phyloP scores from a whole-genome alignment of 2,113 vertebrate species.

The Microcebus lehilahytsara region DNA sequence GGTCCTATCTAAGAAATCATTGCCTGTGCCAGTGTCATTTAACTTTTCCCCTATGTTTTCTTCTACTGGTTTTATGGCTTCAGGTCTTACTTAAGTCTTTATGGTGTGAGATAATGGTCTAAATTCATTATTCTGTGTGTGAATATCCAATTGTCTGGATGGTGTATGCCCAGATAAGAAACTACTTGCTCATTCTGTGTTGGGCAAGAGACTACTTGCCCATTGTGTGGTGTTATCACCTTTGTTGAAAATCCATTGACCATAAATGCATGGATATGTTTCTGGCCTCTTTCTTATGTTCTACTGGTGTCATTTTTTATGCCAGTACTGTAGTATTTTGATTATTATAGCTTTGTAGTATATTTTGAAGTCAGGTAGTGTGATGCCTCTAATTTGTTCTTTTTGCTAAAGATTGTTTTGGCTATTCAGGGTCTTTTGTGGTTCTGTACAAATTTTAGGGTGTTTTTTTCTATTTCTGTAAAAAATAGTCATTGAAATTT shows the following conservation, averaged over 20 bases:
- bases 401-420: not conserved
- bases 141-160: not conserved
- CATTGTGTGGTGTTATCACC: not conserved
- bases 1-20: not conserved
- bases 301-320: not conserved
- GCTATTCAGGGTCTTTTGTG: not conserved
- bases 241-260: not conserved
- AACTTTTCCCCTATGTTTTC: not conserved
- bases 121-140: not conserved
- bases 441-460: not conserved
- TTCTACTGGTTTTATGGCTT: not conserved
- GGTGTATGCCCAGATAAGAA: not conserved
- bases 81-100: not conserved
- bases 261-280: not conserved
- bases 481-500: not conserved
- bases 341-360: not conserved
- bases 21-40: not conserved
- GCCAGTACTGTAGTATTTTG: not conserved
- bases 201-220: not conserved
- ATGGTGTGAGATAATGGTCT: not conserved
- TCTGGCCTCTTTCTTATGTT: not conserved
- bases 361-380: not conserved
- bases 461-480: not conserved
- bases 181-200: not conserved
- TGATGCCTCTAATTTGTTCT: not conserved